These are phyloP conservation scores for Mallateleia sp. DNA, from an alignment of 2,888 invertebrate species.

Conservation along the genomic window DNA sequence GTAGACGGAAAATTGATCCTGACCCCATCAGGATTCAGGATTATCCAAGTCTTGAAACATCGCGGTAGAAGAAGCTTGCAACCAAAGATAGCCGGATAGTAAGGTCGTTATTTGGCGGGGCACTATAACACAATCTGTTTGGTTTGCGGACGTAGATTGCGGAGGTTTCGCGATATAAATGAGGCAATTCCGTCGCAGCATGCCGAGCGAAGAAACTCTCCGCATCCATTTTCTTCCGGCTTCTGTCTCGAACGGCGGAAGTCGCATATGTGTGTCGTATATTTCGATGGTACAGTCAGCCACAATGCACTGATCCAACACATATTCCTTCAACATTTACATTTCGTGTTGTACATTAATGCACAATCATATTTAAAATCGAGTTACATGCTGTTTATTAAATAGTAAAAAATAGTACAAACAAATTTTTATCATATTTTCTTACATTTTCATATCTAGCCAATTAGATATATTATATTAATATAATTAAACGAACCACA, in stretches of 20 bases:
- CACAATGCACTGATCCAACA: constrained; percentile 21
- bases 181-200: constrained; percentile 80
- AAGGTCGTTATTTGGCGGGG: constrained; percentile 57
- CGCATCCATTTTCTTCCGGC: constrained; percentile 66
- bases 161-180: constrained; percentile 80
- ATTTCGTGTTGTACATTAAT: constrained; percentile 29
- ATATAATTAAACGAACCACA: too few relatives aligned
- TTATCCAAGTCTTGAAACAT: constrained; percentile 60
- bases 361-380: background rate
- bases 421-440: too few relatives aligned
- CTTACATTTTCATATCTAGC: too few relatives aligned
- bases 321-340: constrained; percentile 13
- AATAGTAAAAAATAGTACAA: too few relatives aligned
- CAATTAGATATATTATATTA: too few relatives aligned
- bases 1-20: constrained; percentile 55
- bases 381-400: background rate
- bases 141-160: constrained; percentile 71
- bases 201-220: constrained; percentile 67
- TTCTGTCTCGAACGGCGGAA: constrained; percentile 60
- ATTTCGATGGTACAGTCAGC: constrained; percentile 29
- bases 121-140: constrained; percentile 82
- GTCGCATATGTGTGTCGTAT: constrained; percentile 68
- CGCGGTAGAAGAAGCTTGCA: constrained; percentile 42
- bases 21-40: constrained; percentile 57
- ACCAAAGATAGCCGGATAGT: constrained; percentile 69